Conservation (phyloP, 2,888 invertebrate species). For the Polyommatus iphigenia region DNA sequence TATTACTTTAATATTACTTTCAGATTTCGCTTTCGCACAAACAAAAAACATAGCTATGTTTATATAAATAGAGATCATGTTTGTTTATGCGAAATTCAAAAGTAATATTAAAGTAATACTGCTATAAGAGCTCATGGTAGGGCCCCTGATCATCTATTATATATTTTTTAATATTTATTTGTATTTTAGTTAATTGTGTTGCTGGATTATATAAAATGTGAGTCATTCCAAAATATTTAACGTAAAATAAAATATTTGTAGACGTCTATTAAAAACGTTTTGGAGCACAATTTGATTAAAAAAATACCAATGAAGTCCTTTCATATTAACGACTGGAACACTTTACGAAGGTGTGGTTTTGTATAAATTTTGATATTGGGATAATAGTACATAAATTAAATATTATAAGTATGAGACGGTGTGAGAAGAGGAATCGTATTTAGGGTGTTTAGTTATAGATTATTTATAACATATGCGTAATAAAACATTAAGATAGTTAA, state of each 20-base stretch:
- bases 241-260: neutral
- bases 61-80: too few relatives aligned
- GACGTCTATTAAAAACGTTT: neutral
- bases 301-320: neutral
- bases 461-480: slow-evolving; percentile 23
- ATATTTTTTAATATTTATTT: neutral
- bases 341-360: slow-evolving; percentile 28
- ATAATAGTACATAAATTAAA: slow-evolving; percentile 27
- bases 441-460: slow-evolving; percentile 31
- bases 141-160: neutral
- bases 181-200: neutral
- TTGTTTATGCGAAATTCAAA: too few relatives aligned
- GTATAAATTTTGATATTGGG: slow-evolving; percentile 31
- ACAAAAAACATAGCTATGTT: too few relatives aligned
- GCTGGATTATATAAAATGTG: neutral
- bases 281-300: neutral
- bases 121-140: too few relatives aligned
- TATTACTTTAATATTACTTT: too few relatives aligned
- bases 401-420: slow-evolving; percentile 25
- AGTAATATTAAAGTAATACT: too few relatives aligned
- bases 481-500: slow-evolving; percentile 28
- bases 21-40: too few relatives aligned
- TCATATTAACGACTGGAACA: slow-evolving; percentile 14
- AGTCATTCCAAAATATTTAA: neutral
- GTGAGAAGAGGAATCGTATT: slow-evolving; percentile 10